Conservation (phyloP, 2,888 invertebrate genomes). For the Leucophenga maculata region DNA sequence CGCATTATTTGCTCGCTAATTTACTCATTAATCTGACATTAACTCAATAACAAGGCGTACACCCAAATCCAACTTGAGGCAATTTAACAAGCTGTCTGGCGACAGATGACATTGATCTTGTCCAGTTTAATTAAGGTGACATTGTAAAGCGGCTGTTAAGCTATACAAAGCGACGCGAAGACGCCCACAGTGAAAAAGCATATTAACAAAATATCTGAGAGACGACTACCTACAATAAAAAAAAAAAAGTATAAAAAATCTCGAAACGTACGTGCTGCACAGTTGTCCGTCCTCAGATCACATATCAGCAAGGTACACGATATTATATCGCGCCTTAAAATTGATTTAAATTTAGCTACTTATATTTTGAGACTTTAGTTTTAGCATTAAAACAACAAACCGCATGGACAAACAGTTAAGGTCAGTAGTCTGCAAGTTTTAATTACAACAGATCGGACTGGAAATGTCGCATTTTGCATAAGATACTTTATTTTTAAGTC, state of each 20-base stretch:
- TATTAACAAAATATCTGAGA: no score
- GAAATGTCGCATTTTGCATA: background rate
- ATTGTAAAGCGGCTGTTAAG: conserved; percentile 27
- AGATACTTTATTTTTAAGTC: background rate
- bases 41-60: conserved; percentile 4
- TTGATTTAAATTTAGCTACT: background rate
- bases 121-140: conserved; percentile 61
- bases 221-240: background rate
- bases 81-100: conserved; percentile 9
- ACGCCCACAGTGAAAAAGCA: no score
- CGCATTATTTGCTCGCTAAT: background rate
- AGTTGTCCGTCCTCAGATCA: no score
- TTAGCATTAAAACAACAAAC: background rate
- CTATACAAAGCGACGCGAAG: no score
- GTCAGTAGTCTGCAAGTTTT: conserved; percentile 13
- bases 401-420: conserved; percentile 14
- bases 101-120: conserved; percentile 60
- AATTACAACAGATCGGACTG: background rate
- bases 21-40: conserved; percentile 21
- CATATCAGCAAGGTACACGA: no score
- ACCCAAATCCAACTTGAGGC: background rate
- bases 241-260: background rate
- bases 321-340: background rate
- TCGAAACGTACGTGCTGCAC: no score
- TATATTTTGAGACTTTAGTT: background rate